Evolutionary conservation across 2,888 invertebrate species (phyloP).

Genomic region (Parnassius orleans): DNA sequence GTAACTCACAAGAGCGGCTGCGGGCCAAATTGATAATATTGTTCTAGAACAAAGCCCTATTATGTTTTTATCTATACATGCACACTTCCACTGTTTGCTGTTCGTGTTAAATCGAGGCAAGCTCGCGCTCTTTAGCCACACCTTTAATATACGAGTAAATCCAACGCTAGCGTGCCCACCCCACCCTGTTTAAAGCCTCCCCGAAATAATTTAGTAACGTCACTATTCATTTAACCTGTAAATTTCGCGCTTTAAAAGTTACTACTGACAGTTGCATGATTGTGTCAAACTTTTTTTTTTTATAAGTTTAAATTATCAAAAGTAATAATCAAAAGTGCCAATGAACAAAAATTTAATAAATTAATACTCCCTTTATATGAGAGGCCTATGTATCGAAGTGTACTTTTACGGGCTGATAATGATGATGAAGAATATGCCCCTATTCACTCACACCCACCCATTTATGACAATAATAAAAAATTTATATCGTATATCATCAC

Average conservation of each 20-base stretch:
- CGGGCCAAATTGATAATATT: slow-evolving; percentile 29
- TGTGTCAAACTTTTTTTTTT: neutral
- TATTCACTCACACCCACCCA: no score
- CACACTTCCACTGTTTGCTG: slow-evolving; percentile 26
- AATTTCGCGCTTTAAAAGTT: slow-evolving; percentile 5
- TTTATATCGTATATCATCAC: no score
- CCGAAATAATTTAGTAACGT: slow-evolving; percentile 17
- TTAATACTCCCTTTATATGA: no score
- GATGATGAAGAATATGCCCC: no score
- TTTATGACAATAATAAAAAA: no score
- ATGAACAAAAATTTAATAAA: no score
- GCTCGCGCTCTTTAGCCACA: slow-evolving; percentile 17
- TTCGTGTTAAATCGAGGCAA: slow-evolving; percentile 25
- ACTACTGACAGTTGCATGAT: neutral
- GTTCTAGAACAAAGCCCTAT: slow-evolving; percentile 31
- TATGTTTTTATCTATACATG: slow-evolving; percentile 28
- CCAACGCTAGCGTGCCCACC: slow-evolving; percentile 9
- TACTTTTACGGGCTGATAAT: no score
- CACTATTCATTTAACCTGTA: slow-evolving; percentile 7
- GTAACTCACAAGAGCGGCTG: slow-evolving; percentile 19
- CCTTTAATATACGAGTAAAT: slow-evolving; percentile 19
- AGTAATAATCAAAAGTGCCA: neutral
- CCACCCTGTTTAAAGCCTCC: slow-evolving; percentile 7
- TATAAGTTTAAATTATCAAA: neutral
- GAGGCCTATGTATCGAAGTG: no score